These are phyloP conservation scores for Sapayoa aenigma DNA, from an alignment of 2,113 vertebrate species.

Conservation along the genomic window DNA sequence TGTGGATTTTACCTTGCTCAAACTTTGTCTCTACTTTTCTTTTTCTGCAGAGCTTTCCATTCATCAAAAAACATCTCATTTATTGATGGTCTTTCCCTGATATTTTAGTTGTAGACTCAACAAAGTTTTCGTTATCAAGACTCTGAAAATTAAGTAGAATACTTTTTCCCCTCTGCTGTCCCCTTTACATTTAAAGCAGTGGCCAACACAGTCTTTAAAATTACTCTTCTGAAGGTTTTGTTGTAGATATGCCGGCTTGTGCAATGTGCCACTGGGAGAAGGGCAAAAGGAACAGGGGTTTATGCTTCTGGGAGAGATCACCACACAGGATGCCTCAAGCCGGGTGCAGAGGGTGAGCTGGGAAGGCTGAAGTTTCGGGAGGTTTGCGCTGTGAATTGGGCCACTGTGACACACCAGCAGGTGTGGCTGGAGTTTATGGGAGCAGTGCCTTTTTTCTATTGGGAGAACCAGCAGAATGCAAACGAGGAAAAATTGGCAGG, in stretches of 20 bases:
- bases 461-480: conserved; percentile 19
- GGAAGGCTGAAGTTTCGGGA: background rate
- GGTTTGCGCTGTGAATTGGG: background rate
- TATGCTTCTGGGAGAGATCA: background rate
- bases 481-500: conserved; percentile 42
- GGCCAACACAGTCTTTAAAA: background rate
- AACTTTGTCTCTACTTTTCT: background rate
- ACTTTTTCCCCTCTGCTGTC: background rate
- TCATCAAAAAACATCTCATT: background rate
- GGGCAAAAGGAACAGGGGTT: background rate
- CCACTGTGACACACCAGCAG: background rate
- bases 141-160: background rate
- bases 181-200: background rate
- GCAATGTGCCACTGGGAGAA: background rate
- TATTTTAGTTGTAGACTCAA: background rate
- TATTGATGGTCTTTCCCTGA: background rate
- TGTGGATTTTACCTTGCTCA: background rate
- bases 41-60: background rate
- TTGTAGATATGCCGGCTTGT: background rate
- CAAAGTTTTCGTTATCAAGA: background rate
- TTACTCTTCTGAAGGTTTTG: background rate
- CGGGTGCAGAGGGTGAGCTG: background rate
- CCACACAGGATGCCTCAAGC: fast-evolving
- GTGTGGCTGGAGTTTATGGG: background rate
- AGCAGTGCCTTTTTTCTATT: background rate